Evolutionary conservation across 2,888 invertebrate genomes (phyloP), one percentile per base, ranked within the genome.

Genomic region (Clepsis dumicolana): DNA sequence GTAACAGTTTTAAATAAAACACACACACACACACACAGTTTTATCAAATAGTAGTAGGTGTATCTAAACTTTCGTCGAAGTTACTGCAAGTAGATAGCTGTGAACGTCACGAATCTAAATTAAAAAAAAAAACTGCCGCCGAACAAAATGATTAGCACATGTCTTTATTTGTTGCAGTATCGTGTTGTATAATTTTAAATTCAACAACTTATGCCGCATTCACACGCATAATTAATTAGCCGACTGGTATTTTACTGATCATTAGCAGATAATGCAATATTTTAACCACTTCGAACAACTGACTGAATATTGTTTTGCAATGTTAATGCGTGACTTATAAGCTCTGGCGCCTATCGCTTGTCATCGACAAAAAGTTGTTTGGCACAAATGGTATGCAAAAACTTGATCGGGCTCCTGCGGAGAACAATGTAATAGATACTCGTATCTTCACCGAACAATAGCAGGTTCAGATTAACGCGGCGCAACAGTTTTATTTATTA

Each of bases 391-490:
- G 52, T 59, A 59, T 52, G 68, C 64, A 68, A 68, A 68, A 68
- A 68, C 50, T 68, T 44, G 68, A 68, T 68, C 64, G 57, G 41
- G 29, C 56, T 29, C 68, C 63, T 44, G 68, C 57, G 8, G 64
- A 63, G 68, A 59, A 68, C 68, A 68, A 68, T 68, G 68, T 68
- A 68, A 68, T 68, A 68, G 68, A 68, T 63, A 64, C 62, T 50
- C 16, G 27, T 63, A 63, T 64, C 68, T 64, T 79, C 81, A 80
- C 79, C 80, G 79, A 76, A 79, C 77, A 80, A 81, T 82, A 80
- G 79, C 78, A 65, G 57, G 71, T 70, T 62, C 52, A 73, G 74
- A 77, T 81, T 88, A 85, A 80, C 84, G 88, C 77, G 73, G 75
- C 77, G 80, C 81, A 82, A 83, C 75, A 74, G 76, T 63, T 66